Conservation (phyloP, 2,797 vertebrate species). For the Enteromius argenteus region DNA sequence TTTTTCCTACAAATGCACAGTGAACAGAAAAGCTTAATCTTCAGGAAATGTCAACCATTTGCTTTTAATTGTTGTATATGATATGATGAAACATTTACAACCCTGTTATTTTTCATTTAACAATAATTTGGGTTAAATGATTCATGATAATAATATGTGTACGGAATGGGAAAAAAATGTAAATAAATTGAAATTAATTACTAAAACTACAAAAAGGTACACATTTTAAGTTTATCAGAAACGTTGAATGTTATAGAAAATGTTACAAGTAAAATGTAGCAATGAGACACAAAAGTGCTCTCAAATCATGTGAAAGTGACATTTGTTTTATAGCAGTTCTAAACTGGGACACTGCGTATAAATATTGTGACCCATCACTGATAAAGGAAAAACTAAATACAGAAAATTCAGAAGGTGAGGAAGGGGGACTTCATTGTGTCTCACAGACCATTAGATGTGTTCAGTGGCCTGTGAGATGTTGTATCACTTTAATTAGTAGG, state of each 20-base stretch:
- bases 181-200: background rate
- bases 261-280: no score
- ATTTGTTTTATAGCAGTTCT: background rate
- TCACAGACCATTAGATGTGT: constrained; percentile 75
- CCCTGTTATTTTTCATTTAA: background rate
- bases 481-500: constrained; percentile 81
- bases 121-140: background rate
- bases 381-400: background rate
- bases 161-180: background rate
- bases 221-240: background rate
- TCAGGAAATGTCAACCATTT: background rate
- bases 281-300: background rate
- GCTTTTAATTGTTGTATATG: background rate
- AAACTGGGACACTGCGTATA: background rate
- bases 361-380: background rate
- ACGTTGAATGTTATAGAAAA: background rate
- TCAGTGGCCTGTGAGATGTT: constrained; percentile 80
- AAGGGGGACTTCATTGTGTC: constrained; percentile 38
- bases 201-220: background rate
- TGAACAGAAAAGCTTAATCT: background rate
- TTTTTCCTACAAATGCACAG: background rate
- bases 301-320: background rate
- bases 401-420: background rate
- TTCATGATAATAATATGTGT: background rate
- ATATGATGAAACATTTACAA: background rate